Conservation (phyloP, 2,797 vertebrate genomes). For the Enteromius anoplus region DNA sequence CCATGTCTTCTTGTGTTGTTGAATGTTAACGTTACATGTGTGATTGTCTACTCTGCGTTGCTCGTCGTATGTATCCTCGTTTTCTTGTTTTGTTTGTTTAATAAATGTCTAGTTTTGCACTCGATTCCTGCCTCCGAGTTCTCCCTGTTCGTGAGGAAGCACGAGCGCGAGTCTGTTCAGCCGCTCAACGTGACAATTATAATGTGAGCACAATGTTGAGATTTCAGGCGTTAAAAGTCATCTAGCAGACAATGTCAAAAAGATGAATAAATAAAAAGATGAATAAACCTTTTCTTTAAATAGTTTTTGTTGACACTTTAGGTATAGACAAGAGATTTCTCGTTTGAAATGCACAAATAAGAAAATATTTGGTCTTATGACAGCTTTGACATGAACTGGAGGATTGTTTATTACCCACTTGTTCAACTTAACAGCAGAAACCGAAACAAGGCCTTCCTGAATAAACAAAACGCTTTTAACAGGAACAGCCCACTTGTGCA, state of each 20-base stretch:
- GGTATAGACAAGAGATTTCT: neutral
- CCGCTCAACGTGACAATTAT: too few species aligned
- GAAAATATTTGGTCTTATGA: neutral
- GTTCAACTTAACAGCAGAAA: neutral
- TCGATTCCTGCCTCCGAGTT: too few species aligned
- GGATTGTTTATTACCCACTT: constrained; percentile 5
- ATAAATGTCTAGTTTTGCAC: too few species aligned
- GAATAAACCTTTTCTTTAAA: neutral
- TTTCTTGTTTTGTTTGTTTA: too few species aligned
- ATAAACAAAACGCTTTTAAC: constrained; percentile 30
- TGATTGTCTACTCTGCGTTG: too few species aligned
- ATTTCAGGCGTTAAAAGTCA: neutral
- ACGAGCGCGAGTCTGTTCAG: too few species aligned
- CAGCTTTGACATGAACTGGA: neutral
- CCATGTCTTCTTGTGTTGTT: too few species aligned
- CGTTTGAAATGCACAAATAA: neutral
- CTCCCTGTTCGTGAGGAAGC: too few species aligned
- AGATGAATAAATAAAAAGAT: neutral
- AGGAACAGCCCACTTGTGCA: neutral
- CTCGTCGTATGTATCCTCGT: too few species aligned
- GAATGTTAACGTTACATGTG: too few species aligned
- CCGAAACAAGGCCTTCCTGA: constrained; percentile 11
- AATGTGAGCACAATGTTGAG: too few species aligned
- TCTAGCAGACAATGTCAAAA: neutral
- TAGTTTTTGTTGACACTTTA: neutral